phyloP scores from a whole-genome alignment of 1,140 invertebrate genomes.

The Amphibalanus amphitrite region DNA sequence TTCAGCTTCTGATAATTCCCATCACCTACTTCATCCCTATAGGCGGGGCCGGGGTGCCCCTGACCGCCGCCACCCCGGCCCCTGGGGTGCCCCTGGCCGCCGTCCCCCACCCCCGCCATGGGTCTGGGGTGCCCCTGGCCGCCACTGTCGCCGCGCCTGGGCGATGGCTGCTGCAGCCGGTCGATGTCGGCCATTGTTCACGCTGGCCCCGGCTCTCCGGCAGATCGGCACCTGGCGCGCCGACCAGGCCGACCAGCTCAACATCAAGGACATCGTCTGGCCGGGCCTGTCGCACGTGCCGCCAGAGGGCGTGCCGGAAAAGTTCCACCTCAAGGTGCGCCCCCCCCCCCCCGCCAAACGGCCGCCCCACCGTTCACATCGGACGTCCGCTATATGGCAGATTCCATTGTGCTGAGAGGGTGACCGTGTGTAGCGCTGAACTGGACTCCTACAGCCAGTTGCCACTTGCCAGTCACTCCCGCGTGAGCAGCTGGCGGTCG shows the following conservation, averaged over 20 bases:
- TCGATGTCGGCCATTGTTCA: not conserved
- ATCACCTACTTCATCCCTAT: too few species aligned
- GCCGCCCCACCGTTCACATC: not conserved
- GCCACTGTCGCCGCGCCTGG: not conserved
- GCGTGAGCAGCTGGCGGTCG: too few species aligned
- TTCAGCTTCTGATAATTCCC: too few species aligned
- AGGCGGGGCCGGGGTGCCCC: too few species aligned
- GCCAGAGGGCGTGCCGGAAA: conserved; percentile 89
- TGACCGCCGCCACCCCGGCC: not conserved
- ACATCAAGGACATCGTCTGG: conserved; percentile 97
- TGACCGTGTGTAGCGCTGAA: not conserved
- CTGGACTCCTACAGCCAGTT: not conserved
- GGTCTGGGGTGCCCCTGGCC: not conserved
- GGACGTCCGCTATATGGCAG: too few species aligned
- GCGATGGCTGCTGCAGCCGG: not conserved
- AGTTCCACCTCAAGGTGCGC: conserved; percentile 87
- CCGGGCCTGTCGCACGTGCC: conserved; percentile 86
- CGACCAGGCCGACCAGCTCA: conserved; percentile 63
- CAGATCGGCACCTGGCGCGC: conserved; percentile 76
- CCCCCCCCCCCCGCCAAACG: not conserved
- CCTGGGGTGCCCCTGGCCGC: not conserved
- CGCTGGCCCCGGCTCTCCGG: not conserved
- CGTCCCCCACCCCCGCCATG: not conserved
- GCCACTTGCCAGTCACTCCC: too few species aligned
- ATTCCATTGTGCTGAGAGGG: too few species aligned